Evolutionary conservation across 37 sponge, comb jelly and placozoan genomes (phyloP), one percentile per base, ranked within the genome.

Genomic region (Ianthella basta): DNA sequence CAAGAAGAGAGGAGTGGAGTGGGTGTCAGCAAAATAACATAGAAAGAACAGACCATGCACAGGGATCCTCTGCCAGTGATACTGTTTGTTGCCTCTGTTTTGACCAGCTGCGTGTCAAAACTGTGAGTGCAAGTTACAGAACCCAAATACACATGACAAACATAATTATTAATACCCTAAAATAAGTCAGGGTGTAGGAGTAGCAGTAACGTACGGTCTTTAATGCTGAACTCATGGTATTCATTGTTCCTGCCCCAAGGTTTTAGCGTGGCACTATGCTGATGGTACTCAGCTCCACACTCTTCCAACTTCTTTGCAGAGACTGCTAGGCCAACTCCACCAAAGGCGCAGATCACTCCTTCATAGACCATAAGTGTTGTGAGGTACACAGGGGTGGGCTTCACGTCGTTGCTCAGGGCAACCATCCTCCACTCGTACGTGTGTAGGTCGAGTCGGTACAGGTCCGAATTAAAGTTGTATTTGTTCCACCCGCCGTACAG

Each of bases 171-270:
- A 8, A 3, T 10, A 10, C 3, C 50, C 3, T 44, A 44, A 44
- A 44, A 44, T 44, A 41, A 87, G 50, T n/a, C n/a, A n/a, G n/a
- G n/a, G n/a, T n/a, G n/a, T n/a, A n/a, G 8, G 50, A 44, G 50
- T 44, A 44, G 8, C 3, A 44, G 8, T 8, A 44, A 44, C 50
- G 8, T 44, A 44, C 50, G 3, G 6, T 44, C 50, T 8, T 44
- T 44, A 8, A 44, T 10, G 50, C 50, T 85, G 84, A 90, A 91
- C 35, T 94, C 89, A 39, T 80, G 86, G 80, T 92, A 92, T 32
- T 92, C 89, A 53, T 84, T 92, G 61, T 86, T 92, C 87, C 86
- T 83, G 1, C 91, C 91, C 84, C 60, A 91, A 0, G 74, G 56
- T 14, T 37, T 23, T 14, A 29, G 24, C 16, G 36, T 21, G 14